Evolutionary conservation across 2,797 vertebrate genomes (phyloP).

Genomic region (Chaetophractus vellerosus): DNA sequence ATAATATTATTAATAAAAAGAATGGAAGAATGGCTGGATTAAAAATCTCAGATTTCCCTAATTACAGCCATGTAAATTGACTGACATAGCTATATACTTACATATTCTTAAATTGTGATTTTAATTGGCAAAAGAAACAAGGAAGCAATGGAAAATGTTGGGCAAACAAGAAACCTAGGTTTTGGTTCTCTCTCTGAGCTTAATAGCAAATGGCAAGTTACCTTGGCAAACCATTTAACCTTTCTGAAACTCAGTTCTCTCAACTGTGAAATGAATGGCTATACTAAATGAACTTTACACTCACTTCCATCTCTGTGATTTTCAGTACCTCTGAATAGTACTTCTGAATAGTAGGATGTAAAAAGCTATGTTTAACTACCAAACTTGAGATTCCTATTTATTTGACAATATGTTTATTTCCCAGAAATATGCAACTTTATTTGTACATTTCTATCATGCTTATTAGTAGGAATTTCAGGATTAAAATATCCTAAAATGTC

Average conservation of each 20-base stretch:
- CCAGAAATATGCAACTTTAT: not conserved
- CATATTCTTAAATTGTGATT: not conserved
- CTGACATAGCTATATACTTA: not conserved
- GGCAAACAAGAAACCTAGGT: not conserved
- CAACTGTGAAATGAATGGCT: constrained; percentile 20
- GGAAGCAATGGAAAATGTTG: not conserved
- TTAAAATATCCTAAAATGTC: not conserved
- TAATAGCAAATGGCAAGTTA: constrained; percentile 2
- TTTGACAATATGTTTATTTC: constrained; percentile 11
- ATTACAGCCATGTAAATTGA: not conserved
- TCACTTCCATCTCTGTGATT: not conserved
- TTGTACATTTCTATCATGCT: not conserved
- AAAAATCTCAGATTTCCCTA: not conserved
- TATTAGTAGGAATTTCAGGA: not conserved
- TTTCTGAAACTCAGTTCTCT: not conserved
- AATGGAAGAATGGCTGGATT: not conserved
- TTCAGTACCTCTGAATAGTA: not conserved
- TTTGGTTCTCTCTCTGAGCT: not conserved
- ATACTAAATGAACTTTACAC: not conserved
- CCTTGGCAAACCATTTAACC: constrained; percentile 51
- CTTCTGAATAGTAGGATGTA: not conserved
- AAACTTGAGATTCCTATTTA: not conserved
- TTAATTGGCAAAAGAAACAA: not conserved
- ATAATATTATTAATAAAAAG: not conserved
- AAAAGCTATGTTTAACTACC: not conserved